Conservation (phyloP, 2,797 vertebrate genomes). For the Microctenopoma steveboyesi region DNA sequence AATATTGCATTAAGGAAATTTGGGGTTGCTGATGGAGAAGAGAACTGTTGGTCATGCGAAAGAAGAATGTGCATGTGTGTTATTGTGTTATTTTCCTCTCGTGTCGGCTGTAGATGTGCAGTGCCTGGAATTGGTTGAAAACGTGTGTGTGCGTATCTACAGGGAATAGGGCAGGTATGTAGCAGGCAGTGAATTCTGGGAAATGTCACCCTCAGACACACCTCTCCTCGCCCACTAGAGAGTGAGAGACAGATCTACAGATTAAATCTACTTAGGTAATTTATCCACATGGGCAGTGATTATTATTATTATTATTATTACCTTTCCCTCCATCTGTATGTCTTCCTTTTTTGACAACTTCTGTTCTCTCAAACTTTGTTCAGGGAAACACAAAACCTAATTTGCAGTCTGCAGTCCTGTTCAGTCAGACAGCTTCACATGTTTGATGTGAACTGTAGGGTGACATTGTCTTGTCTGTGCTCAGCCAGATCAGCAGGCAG, state of each 20-base stretch:
- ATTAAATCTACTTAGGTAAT: conserved; percentile 80
- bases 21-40: conserved; percentile 59
- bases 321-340: conserved; percentile 28
- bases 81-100: conserved; percentile 14
- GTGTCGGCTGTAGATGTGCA: conserved; percentile 41
- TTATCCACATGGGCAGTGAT: conserved; percentile 73
- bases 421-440: conserved; percentile 32
- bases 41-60: conserved; percentile 67
- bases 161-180: conserved; percentile 25
- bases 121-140: conserved; percentile 23
- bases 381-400: conserved; percentile 29
- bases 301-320: conserved; percentile 17
- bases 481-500: conserved; percentile 67
- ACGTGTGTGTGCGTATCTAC: conserved; percentile 19
- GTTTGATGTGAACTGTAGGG: conserved; percentile 58
- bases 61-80: conserved; percentile 46
- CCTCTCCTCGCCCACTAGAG: conserved; percentile 50
- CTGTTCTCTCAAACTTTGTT: conserved; percentile 24
- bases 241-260: conserved; percentile 74
- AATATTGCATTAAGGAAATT: conserved; percentile 74
- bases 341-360: conserved; percentile 10
- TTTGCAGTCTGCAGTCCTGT: conserved; percentile 47
- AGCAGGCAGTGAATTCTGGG: conserved; percentile 54
- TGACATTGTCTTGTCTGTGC: conserved; percentile 60
- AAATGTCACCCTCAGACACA: conserved; percentile 61